These are phyloP conservation scores for Todus mexicanus DNA, from an alignment of 2,797 vertebrate genomes.

Conservation along the genomic window DNA sequence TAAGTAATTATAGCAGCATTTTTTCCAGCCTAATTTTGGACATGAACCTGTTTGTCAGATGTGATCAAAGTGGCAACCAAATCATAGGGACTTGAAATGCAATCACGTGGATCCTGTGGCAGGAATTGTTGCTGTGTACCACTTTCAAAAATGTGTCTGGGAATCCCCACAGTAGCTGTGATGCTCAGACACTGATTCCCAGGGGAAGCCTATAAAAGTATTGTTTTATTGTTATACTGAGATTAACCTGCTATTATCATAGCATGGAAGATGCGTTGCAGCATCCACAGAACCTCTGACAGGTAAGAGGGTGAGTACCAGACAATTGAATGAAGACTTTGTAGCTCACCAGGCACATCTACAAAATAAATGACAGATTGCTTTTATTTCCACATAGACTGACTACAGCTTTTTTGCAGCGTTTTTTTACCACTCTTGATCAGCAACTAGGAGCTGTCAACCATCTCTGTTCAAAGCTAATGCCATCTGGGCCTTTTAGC, in stretches of 20 bases:
- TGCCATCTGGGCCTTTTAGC: background rate
- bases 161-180: background rate
- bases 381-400: background rate
- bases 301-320: background rate
- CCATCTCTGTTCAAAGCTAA: background rate
- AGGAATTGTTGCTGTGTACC: background rate
- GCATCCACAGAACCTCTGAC: background rate
- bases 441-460: background rate
- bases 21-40: conserved; percentile 48
- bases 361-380: background rate
- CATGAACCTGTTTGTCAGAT: background rate
- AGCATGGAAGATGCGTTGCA: background rate
- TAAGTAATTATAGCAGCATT: background rate
- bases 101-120: background rate
- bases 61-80: background rate
- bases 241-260: background rate
- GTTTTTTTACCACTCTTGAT: background rate
- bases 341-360: background rate
- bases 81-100: background rate
- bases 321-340: background rate
- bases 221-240: fast-evolving
- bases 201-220: background rate
- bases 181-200: background rate
- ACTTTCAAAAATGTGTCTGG: background rate
- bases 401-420: background rate